These are phyloP conservation scores for Lepidochitona cinerea DNA, from an alignment of 2,888 invertebrate species.

Conservation along the genomic window DNA sequence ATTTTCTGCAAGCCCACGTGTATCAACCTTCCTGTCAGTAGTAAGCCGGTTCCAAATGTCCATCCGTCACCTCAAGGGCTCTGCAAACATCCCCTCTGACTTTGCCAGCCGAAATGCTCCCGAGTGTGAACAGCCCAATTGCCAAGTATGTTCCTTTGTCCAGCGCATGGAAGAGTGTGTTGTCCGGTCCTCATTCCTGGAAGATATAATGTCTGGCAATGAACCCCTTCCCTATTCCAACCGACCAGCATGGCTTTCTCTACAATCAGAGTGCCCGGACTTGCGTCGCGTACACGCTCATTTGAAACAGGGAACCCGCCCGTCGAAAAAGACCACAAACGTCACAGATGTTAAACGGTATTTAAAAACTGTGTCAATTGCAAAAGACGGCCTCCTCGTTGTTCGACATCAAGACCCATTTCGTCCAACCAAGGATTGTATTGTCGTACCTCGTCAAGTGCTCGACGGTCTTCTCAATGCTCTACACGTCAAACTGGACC, in stretches of 20 bases:
- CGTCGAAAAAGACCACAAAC: slow-evolving; percentile 25
- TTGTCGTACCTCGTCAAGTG: no score
- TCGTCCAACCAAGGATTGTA: no score
- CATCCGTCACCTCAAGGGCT: slow-evolving; percentile 22
- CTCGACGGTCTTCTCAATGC: no score
- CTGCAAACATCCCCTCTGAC: slow-evolving; percentile 32
- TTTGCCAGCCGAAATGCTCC: slow-evolving; percentile 33
- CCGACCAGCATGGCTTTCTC: slow-evolving; percentile 21
- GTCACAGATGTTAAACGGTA: slow-evolving; percentile 27
- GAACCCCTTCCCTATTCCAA: slow-evolving; percentile 26
- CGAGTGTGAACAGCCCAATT: slow-evolving; percentile 24
- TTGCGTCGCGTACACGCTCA: no score
- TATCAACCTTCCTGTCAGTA: slow-evolving; percentile 32
- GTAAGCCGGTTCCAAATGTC: slow-evolving; percentile 23
- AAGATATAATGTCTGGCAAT: slow-evolving; percentile 12
- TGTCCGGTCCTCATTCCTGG: slow-evolving; percentile 20
- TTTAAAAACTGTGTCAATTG: no score
- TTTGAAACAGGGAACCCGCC: slow-evolving; percentile 34
- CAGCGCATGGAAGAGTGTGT: slow-evolving; percentile 32
- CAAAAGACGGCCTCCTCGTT: no score
- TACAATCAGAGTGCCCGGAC: slow-evolving; percentile 35
- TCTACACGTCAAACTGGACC: no score
- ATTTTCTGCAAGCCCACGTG: slow-evolving; percentile 34
- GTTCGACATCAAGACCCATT: no score
- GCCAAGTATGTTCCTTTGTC: slow-evolving; percentile 33